Evolutionary conservation across 2,888 invertebrate genomes (phyloP), one percentile per base, ranked within the genome.

Genomic region (Andricus curvator): DNA sequence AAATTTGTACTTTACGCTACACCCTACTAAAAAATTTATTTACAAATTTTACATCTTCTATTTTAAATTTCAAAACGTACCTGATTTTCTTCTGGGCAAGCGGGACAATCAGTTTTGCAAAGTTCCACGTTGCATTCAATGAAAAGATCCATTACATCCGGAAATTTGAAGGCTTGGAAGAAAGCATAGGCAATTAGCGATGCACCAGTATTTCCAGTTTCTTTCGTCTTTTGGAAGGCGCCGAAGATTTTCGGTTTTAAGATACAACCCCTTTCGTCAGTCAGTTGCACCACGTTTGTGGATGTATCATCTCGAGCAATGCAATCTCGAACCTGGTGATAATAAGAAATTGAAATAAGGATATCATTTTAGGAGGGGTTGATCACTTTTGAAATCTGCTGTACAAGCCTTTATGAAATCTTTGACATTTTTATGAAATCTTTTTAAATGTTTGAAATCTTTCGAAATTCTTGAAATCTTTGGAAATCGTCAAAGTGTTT

Each of bases 121-220:
- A 97, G 93, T 89, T 97, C 97, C 0, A 97, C 96, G 84, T 97
- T 96, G 88, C 97, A 97, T 90, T 97, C 97, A 81, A 97, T 95
- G 85, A 96, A 95, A 76, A 97, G 93, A 87, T 97, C 97, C 96
- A 97, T 97, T 74, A 96, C 95, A 88, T 97, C 97, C 0, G 97
- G 97, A 94, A 97, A 97, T 92, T 97, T 97, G 93, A 96, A 96
- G 0, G 96, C 96, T 89, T 96, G 96, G 93, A 97, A 96, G 94
- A 94, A 96, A 0, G 97, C 96, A 87, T 95, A 97, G 0, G 96
- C 96, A 41, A 97, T 95, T 33, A 97, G 94, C 6, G 96, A 95
- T 13, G 96, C 96, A 29, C 96, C 96, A 0, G 95, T 95, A 83
- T 95, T 95, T 64, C 96, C 96, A 6, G 96, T 96, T 4, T 96